phyloP scores from a whole-genome alignment of 2,888 invertebrate genomes.

The Metallyticus violacea region DNA sequence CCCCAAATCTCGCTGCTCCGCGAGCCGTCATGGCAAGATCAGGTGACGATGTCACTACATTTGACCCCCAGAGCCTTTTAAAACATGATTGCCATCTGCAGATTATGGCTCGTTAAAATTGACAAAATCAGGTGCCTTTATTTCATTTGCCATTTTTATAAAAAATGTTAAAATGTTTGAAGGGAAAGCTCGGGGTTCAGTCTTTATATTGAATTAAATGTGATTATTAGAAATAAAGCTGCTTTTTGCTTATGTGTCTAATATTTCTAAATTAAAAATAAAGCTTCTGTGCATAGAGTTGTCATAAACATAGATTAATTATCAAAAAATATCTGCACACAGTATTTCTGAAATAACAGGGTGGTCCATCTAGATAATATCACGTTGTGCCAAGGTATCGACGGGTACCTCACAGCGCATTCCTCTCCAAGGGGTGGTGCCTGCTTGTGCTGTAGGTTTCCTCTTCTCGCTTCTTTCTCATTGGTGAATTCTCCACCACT shows the following conservation, averaged over 20 bases:
- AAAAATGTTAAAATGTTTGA: background rate
- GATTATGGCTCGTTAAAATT: background rate
- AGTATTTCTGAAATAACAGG: background rate
- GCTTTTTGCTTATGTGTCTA: background rate
- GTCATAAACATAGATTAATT: background rate
- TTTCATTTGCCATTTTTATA: background rate
- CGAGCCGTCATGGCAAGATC: background rate
- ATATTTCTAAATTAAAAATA: background rate
- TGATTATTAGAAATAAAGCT: background rate
- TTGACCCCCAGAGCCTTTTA: background rate
- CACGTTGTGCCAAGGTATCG: background rate
- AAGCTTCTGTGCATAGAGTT: background rate
- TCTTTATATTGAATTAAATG: background rate
- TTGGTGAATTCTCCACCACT: constrained; percentile 66
- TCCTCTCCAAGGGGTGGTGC: too few species aligned
- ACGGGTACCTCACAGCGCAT: too few species aligned
- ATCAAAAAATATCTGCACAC: background rate
- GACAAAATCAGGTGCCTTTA: background rate
- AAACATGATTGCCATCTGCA: background rate
- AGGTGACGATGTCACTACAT: background rate
- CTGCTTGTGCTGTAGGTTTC: background rate
- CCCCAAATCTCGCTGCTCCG: background rate
- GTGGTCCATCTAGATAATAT: background rate
- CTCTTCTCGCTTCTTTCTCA: constrained; percentile 9
- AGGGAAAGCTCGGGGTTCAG: constrained; percentile 4